Conservation (phyloP, 2,888 invertebrate genomes). For the Imbricaverruca yamaguchii region DNA sequence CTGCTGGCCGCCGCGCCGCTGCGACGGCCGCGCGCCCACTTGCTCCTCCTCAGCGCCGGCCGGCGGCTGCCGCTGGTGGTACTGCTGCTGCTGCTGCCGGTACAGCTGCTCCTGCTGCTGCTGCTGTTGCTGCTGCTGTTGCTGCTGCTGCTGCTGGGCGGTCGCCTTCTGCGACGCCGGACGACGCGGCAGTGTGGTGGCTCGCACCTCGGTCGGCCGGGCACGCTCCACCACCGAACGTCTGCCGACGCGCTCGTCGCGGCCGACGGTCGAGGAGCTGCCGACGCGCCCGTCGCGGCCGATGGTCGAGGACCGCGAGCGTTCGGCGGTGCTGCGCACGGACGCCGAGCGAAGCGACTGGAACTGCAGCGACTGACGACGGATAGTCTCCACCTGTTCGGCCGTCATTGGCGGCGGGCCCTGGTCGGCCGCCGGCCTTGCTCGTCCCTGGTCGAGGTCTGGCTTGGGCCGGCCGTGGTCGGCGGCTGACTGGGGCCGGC, state of each 20-base stretch:
- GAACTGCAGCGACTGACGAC: neutral
- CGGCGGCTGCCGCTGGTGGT: neutral
- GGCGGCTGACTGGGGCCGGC: too few species aligned
- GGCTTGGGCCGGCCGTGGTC: too few species aligned
- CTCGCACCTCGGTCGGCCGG: neutral
- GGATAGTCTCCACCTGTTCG: neutral
- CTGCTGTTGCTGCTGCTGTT: neutral
- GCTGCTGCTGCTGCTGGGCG: neutral
- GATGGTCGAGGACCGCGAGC: neutral
- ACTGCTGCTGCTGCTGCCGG: neutral
- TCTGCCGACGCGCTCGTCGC: neutral
- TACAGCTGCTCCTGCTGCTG: neutral
- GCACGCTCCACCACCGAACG: neutral
- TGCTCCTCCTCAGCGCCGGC: neutral
- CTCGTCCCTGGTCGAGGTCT: neutral
- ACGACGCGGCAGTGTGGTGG: neutral
- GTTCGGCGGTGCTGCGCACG: neutral
- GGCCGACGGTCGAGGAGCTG: neutral
- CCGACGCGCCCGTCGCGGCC: neutral
- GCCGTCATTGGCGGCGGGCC: neutral
- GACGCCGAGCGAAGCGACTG: neutral
- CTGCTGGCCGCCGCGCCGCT: conserved; percentile 9
- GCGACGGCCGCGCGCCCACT: neutral
- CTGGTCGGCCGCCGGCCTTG: neutral
- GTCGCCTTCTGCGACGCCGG: neutral